Base-by-base conservation (phyloP, 92 coral and sea anemone genomes). In the Phymanthus crucifer region DNA sequence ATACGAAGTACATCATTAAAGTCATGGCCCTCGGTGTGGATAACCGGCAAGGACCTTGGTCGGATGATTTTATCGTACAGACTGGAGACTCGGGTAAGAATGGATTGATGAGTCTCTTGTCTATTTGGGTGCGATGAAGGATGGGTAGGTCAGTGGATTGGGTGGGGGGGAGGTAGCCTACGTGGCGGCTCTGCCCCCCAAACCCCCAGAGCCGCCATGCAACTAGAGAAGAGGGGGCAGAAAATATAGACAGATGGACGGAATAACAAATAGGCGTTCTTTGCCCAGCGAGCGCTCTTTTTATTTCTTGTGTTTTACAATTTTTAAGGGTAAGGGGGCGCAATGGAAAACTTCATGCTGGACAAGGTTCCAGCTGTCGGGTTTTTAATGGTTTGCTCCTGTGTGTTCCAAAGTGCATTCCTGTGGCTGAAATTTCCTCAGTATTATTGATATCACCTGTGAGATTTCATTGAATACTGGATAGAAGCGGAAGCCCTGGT, bases 41-140 rank as follows among this genome's bases (percentile, higher is more conserved):
- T 16, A 6, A 1, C 17, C 66, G 29, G 13, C 78, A 81, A 54
- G 79, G 85, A 57, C 71, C 70, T 4, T 81, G 85, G 85, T 81
- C 85, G 17, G 85, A 81, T 35, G 58, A 56, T 32, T 61, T 76
- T n/a, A 56, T 33, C 21, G 33, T 76, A 32, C 65, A 54, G 50
- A 76, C 80, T 0, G 48, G 71, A 27, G 50, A 76, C 34, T 76
- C 80, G 26, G 80, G 80, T 76, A 57, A 54, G 13, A 45, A 43
- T 43, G 14, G 9, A 72, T 36, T 72, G 27, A 69, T 54, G 26
- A 54, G n/a, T 9, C 4, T 5, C n/a, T 2, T 19, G 27, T 7
- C 13, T 2, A 0, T 14, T 24, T 19, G 0, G n/a, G 64, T 19
- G 64, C 1, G 64, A 16, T 21, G 3, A 54, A 21, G 19, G 1